A percentile compares a stretch with the other conserved stretches of the same genome.
phyloP scores from a whole-genome alignment of 2,113 vertebrate species.

The Melanotaenia duboulayi region DNA sequence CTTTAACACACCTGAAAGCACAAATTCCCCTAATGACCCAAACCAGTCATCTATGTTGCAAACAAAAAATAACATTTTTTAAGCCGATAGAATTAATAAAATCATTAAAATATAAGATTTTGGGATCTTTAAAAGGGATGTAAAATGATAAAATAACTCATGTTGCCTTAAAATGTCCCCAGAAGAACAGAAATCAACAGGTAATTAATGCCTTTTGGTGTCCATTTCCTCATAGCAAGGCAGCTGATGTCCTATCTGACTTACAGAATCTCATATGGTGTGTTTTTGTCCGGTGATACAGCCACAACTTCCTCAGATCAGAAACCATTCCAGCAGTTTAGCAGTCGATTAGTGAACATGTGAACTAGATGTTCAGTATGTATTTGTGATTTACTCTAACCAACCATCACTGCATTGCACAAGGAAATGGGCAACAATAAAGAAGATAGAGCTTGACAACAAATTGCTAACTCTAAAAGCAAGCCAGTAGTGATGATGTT shows the following conservation, averaged over 20 bases:
- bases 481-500: conserved; percentile 43
- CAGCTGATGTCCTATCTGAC: neutral
- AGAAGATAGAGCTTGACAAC: conserved; percentile 22
- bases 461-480: conserved; percentile 33
- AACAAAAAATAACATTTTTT: too few relatives aligned
- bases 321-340: neutral
- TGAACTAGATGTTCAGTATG: conserved; percentile 11
- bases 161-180: neutral
- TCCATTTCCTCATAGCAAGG: neutral
- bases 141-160: neutral
- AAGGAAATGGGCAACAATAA: conserved; percentile 3
- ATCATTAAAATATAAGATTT: neutral
- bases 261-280: neutral
- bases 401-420: neutral
- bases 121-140: too few relatives aligned
- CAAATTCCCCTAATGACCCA: neutral
- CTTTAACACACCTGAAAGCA: neutral
- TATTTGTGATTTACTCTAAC: conserved; percentile 13
- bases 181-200: neutral
- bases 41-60: neutral
- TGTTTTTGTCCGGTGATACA: conserved; percentile 3
- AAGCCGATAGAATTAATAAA: too few relatives aligned
- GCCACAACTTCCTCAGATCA: conserved; percentile 3
- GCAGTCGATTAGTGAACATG: conserved; percentile 14
- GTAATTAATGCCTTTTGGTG: neutral